Conservation (phyloP, 1,140 invertebrate genomes). For the Drosophila rufa region DNA sequence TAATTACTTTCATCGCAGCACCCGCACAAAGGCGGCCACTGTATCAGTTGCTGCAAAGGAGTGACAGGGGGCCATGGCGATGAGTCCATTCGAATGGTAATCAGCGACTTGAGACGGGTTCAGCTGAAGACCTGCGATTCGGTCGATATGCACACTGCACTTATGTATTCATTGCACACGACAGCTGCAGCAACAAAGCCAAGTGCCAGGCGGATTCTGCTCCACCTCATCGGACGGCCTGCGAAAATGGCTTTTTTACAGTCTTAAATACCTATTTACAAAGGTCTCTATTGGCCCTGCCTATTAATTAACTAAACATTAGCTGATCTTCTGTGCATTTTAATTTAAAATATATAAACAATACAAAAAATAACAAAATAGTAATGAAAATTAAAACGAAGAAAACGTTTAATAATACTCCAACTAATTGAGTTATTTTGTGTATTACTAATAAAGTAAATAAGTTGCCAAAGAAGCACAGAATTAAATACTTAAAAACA, state of each 20-base stretch:
- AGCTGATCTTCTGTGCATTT: no score
- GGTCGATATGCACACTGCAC: slow-evolving; percentile 47
- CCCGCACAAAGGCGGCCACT: slow-evolving; percentile 29
- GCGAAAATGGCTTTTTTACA: not conserved
- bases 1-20: slow-evolving; percentile 35
- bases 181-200: slow-evolving; percentile 53
- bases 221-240: not conserved
- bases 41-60: slow-evolving; percentile 7
- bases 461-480: no score
- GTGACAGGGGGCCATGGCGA: slow-evolving; percentile 4
- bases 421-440: no score
- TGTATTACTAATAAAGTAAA: no score
- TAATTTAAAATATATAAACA: no score
- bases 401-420: no score
- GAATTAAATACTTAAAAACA: no score
- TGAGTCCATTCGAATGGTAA: slow-evolving; percentile 33
- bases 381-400: no score
- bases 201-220: slow-evolving; percentile 4
- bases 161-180: slow-evolving; percentile 67
- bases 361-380: no score
- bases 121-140: slow-evolving; percentile 10
- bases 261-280: not conserved
- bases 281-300: no score
- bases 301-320: no score
- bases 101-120: slow-evolving; percentile 24